Percentiles rank a stretch among this genome's conserved stretches.
Conservation (phyloP, 2,113 vertebrate species). For the Pomatorhinus ruficollis region DNA sequence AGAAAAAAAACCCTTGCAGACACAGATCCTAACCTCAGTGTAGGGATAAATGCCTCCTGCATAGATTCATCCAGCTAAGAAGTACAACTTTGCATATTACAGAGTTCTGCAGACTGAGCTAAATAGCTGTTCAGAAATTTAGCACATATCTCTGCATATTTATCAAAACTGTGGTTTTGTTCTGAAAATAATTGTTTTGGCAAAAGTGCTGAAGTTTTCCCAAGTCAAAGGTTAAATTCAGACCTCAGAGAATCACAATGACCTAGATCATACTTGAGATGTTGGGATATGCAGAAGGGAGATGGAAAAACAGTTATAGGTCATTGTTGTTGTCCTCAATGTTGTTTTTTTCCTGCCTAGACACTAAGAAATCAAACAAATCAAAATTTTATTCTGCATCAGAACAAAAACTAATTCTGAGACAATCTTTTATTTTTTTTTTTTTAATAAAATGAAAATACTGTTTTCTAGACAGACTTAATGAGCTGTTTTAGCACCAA, state of each 20-base stretch:
- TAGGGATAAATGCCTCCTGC: background rate
- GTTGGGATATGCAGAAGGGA: background rate
- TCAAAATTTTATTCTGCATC: background rate
- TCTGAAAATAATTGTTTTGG: background rate
- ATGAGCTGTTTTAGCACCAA: background rate
- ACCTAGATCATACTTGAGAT: background rate
- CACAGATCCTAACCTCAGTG: background rate
- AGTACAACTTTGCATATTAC: background rate
- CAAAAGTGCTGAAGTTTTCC: background rate
- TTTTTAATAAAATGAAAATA: background rate
- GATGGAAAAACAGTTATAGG: background rate
- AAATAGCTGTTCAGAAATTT: background rate
- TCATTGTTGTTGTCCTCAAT: background rate
- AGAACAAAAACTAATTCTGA: background rate
- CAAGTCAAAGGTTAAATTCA: background rate
- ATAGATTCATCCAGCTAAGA: background rate
- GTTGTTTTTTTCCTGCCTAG: background rate
- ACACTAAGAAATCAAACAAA: background rate
- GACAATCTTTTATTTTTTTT: background rate
- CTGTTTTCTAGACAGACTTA: background rate
- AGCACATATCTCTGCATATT: background rate
- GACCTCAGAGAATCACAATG: background rate
- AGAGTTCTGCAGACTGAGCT: background rate
- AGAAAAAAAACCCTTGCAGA: background rate
- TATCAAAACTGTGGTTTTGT: background rate